Evolutionary conservation across 2,113 vertebrate genomes (phyloP).

Genomic region (Paedocypris sp.): DNA sequence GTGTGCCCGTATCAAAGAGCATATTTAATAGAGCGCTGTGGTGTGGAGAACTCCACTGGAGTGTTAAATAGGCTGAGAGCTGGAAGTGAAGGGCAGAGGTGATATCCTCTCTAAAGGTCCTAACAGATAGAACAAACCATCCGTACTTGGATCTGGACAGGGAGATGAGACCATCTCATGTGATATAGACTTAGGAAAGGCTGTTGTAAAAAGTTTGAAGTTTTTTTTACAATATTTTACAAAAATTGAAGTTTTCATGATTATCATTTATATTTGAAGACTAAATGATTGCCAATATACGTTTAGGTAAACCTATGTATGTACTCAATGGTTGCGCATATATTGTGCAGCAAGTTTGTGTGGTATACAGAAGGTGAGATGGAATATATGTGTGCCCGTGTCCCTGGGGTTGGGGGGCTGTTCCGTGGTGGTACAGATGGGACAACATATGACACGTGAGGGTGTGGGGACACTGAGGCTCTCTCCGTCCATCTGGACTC

Average conservation of each 20-base stretch:
- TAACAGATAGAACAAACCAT: constrained; percentile 1
- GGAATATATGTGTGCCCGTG: constrained; percentile 28
- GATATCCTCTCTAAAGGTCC: constrained; percentile 7
- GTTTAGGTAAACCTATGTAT: too few relatives aligned
- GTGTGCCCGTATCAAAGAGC: constrained; percentile 24
- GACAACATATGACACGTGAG: constrained; percentile 73
- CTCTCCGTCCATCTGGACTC: constrained; percentile 66
- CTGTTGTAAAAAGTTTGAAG: too few relatives aligned
- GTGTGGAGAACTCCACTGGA: constrained; percentile 7
- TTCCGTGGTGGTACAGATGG: constrained; percentile 68
- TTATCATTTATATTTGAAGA: too few relatives aligned
- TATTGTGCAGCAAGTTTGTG: constrained; percentile 2
- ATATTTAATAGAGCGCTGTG: constrained; percentile 22
- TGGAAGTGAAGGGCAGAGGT: constrained; percentile 13
- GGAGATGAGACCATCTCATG: background rate
- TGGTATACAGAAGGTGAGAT: background rate
- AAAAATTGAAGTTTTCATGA: too few relatives aligned
- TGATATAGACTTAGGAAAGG: too few relatives aligned
- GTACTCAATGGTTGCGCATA: background rate
- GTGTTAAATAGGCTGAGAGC: constrained; percentile 29
- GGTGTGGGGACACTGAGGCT: constrained; percentile 44
- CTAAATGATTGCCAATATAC: too few relatives aligned
- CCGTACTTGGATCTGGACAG: background rate
- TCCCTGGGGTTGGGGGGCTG: constrained; percentile 61
- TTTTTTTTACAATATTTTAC: too few relatives aligned